A percentile compares a stretch with the other conserved stretches of the same genome.
Evolutionary conservation across 2,888 invertebrate species (phyloP).

Genomic region (Cataglyphis livida): DNA sequence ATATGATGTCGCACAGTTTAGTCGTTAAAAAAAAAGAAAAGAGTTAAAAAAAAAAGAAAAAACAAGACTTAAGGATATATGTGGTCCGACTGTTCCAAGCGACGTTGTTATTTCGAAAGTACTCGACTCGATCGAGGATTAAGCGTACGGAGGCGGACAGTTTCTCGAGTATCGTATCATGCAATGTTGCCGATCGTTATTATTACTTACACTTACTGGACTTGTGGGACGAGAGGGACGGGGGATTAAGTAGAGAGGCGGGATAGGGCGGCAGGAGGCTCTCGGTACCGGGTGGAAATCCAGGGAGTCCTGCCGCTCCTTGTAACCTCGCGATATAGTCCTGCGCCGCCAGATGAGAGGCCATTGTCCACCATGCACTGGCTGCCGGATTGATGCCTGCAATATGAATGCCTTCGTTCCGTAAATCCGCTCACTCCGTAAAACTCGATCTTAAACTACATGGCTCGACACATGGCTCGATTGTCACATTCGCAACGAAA

Average conservation of each 20-base stretch:
- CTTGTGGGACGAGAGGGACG: slow-evolving; percentile 86
- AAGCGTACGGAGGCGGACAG: slow-evolving; percentile 30
- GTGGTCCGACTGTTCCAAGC: neutral
- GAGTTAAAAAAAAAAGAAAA: slow-evolving; percentile 12
- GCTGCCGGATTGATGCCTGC: slow-evolving; percentile 87
- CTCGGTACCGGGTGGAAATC: slow-evolving; percentile 89
- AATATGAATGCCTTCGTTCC: slow-evolving; percentile 62
- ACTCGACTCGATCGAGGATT: slow-evolving; percentile 25
- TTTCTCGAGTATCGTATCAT: slow-evolving; percentile 43
- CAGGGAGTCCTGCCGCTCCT: slow-evolving; percentile 90
- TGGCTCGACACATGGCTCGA: slow-evolving; percentile 8
- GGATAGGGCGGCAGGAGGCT: slow-evolving; percentile 87
- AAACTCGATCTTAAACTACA: slow-evolving; percentile 39
- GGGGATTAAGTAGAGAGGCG: slow-evolving; percentile 87
- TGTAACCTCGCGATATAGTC: slow-evolving; percentile 94
- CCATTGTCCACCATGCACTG: slow-evolving; percentile 96
- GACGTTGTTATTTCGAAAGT: slow-evolving; percentile 27
- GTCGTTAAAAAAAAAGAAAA: neutral
- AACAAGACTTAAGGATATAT: slow-evolving; percentile 26
- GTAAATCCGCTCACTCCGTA: slow-evolving; percentile 34
- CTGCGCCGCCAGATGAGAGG: slow-evolving; percentile 94
- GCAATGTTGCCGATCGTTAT: slow-evolving; percentile 30
- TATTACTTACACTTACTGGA: slow-evolving; percentile 84
- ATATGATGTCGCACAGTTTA: neutral
- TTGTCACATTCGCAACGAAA: neutral